Conservation (phyloP, 2,113 vertebrate genomes). For the Charadrius vociferus region DNA sequence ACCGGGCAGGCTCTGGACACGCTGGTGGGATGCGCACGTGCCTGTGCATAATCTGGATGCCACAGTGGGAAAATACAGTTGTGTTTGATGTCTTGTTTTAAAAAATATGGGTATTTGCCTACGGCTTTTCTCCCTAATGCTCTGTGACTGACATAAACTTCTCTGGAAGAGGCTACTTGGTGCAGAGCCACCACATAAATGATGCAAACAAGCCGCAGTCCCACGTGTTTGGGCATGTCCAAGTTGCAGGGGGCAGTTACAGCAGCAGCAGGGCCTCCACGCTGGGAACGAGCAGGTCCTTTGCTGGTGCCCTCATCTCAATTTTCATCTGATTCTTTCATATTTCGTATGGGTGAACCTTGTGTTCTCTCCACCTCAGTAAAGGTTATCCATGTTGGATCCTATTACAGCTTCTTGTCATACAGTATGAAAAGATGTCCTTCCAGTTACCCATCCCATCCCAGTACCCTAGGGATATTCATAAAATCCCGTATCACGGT, state of each 20-base stretch:
- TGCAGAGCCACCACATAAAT: not conserved
- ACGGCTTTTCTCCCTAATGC: not conserved
- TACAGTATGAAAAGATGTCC: not conserved
- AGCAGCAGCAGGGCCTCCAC: not conserved
- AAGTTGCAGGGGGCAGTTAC: not conserved
- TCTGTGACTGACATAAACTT: not conserved
- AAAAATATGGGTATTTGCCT: not conserved
- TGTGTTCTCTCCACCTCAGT: not conserved
- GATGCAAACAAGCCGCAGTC: not conserved
- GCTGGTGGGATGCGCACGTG: not conserved
- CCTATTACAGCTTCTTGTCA: not conserved
- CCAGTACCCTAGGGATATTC: not conserved
- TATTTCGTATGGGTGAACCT: not conserved
- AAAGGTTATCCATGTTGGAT: not conserved
- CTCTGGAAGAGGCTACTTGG: not conserved
- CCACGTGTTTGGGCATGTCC: fast-evolving
- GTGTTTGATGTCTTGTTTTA: not conserved
- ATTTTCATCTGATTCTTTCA: not conserved
- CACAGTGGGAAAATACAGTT: not conserved
- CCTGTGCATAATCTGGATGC: not conserved
- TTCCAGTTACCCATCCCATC: no score
- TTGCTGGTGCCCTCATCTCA: not conserved
- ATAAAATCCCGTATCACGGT: not conserved
- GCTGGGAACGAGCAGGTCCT: not conserved
- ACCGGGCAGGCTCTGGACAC: not conserved